Evolutionary conservation across 2,797 vertebrate genomes (phyloP), one percentile per base, ranked within the genome.

Genomic region (Erethizon dorsatum): DNA sequence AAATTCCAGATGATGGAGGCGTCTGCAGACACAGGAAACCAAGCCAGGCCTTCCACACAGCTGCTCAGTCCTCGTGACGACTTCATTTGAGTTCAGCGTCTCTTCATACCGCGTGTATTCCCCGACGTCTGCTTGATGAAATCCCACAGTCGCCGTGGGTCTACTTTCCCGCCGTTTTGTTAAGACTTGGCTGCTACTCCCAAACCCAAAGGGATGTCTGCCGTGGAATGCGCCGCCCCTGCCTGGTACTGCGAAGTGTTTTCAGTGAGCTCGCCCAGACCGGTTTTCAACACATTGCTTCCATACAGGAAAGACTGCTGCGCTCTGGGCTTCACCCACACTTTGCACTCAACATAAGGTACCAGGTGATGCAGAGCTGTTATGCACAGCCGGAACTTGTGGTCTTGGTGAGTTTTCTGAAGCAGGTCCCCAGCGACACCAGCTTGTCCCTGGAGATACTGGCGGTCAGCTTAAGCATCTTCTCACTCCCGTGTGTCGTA

Each of bases 301-400:
- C 99, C 99, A 1, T 99, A 99, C 12, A 99, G 98, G 84, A 99
- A 99, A 8, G 99, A 99, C 91, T 99, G 99, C 97, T 99, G 99
- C 0, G 99, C 98, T 90, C 99, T 99, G 33, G 99, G 63, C 37
- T 73, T 73, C 8, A 31, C 31, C 45, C 13, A 50, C 45, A 77
- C 75, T 77, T 26, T 15, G 4, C 17, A 47, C 24, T 31, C 50
- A 13, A 26, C 33, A 18, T n/a, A n/a, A 67, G 15, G 14, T 15
- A 5, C 63, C 33, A 15, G 33, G 33, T n/a, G n/a, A n/a, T 18
- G 15, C 33, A n/a, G 65, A n/a, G 33, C 65, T 2, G 5, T 61
- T 28, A 33, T 33, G 31, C 14, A 5, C 59, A 61, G 8, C 59
- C 12, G 12, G 63, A 65, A 65, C 63, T 33, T 31, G 28, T 13